Conservation (phyloP, 2,797 vertebrate genomes). For the Delichon dasypus region DNA sequence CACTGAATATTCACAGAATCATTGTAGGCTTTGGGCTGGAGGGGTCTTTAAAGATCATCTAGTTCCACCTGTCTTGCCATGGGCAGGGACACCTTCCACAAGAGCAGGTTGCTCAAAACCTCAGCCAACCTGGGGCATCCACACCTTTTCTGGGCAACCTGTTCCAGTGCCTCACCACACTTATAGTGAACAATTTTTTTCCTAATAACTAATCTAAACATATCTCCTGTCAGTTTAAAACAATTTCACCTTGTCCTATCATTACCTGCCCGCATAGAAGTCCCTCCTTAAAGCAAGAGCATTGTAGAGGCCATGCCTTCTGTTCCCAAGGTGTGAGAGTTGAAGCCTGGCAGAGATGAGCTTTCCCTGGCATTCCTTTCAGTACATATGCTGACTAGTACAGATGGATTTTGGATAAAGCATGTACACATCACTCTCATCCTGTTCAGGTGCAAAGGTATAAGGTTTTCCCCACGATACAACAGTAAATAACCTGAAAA, state of each 20-base stretch:
- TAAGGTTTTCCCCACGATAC: neutral
- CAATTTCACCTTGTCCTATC: neutral
- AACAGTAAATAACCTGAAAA: neutral
- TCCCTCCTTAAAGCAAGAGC: neutral
- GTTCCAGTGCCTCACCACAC: neutral
- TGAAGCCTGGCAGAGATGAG: neutral
- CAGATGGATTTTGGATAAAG: neutral
- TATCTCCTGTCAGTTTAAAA: neutral
- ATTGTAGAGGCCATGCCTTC: neutral
- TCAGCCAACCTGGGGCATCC: neutral
- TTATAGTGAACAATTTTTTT: neutral
- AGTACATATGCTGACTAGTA: neutral
- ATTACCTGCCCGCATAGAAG: neutral
- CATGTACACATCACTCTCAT: neutral
- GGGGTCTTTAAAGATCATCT: neutral
- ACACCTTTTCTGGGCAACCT: neutral
- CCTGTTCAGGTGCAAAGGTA: neutral
- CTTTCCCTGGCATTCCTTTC: neutral
- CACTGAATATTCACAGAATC: neutral
- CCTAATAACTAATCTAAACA: neutral
- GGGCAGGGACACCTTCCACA: neutral
- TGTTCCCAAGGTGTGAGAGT: neutral
- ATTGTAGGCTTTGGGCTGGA: neutral
- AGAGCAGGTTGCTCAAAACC: neutral
- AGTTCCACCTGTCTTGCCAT: neutral